A percentile compares a stretch with the other conserved stretches of the same genome.
phyloP scores from a whole-genome alignment of 1,140 invertebrate species.

The Mizuhopecten yessoensis region DNA sequence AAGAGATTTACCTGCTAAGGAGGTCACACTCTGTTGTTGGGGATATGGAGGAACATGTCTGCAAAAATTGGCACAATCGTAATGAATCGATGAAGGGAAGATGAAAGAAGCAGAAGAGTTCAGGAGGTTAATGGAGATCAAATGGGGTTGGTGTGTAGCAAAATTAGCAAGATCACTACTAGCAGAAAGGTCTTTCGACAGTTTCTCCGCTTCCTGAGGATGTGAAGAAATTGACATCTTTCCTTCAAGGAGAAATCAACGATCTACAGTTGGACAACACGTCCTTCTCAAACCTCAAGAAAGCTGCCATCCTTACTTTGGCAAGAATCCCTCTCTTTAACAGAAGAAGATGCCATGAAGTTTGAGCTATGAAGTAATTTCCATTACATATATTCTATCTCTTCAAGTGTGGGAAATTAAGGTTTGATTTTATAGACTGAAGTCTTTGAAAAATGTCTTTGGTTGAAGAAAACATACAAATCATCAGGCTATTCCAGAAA shows the following conservation, averaged over 20 bases:
- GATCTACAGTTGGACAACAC: constrained; percentile 32
- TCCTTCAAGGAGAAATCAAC: constrained; percentile 17
- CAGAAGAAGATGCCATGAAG: constrained; percentile 53
- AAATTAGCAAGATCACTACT: constrained; percentile 54
- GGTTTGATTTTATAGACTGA: too few relatives aligned
- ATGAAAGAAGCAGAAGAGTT: constrained; percentile 52
- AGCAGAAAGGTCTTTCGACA: constrained; percentile 42
- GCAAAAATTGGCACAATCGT: constrained; percentile 51
- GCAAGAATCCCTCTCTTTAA: constrained; percentile 52
- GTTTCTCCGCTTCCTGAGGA: constrained; percentile 45
- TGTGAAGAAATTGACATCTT: constrained; percentile 45
- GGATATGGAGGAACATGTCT: not conserved
- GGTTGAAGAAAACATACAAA: too few relatives aligned
- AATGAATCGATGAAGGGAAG: constrained; percentile 19
- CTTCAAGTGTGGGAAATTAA: not conserved
- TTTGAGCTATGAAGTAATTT: constrained; percentile 52
- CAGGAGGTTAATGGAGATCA: constrained; percentile 44
- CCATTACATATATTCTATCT: not conserved
- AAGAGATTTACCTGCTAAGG: too few relatives aligned
- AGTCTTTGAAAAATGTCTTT: too few relatives aligned
- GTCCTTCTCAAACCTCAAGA: constrained; percentile 40
- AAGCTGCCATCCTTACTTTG: constrained; percentile 42
- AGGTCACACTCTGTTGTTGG: too few relatives aligned
- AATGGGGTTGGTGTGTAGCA: constrained; percentile 49
- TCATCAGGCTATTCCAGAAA: too few relatives aligned